Evolutionary conservation across 2,113 vertebrate species (phyloP).

Genomic region (Ceratotherium simum): DNA sequence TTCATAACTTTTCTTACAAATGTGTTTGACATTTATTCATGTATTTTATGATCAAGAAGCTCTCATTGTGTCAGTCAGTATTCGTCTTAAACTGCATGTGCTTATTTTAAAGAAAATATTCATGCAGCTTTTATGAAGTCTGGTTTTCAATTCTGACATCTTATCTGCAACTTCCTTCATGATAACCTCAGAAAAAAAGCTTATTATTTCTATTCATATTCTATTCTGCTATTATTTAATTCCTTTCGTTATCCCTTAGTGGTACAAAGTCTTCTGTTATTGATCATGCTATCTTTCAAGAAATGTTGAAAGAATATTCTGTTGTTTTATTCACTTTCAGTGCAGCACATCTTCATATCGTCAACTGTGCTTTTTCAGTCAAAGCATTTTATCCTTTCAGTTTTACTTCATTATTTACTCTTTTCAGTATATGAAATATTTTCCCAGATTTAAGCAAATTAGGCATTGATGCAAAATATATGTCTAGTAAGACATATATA

Average conservation of each 20-base stretch:
- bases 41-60: neutral
- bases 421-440: neutral
- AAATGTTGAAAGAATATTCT: neutral
- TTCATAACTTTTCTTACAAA: neutral
- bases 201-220: constrained; percentile 31
- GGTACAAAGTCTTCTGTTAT: constrained; percentile 40
- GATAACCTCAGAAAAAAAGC: neutral
- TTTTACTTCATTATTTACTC: constrained; percentile 35
- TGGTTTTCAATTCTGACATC: constrained; percentile 26
- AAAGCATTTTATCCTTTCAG: neutral
- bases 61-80: neutral
- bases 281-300: constrained; percentile 43
- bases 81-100: neutral
- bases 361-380: neutral
- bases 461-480: neutral
- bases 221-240: constrained; percentile 50
- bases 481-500: neutral
- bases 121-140: neutral
- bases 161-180: neutral
- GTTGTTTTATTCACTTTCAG: constrained; percentile 50
- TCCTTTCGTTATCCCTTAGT: constrained; percentile 15
- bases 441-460: constrained; percentile 52
- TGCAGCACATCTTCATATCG: neutral
- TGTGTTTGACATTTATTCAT: neutral
- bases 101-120: constrained; percentile 53